phyloP scores from a whole-genome alignment of 1,140 invertebrate species.

The Aradophagus sp. region DNA sequence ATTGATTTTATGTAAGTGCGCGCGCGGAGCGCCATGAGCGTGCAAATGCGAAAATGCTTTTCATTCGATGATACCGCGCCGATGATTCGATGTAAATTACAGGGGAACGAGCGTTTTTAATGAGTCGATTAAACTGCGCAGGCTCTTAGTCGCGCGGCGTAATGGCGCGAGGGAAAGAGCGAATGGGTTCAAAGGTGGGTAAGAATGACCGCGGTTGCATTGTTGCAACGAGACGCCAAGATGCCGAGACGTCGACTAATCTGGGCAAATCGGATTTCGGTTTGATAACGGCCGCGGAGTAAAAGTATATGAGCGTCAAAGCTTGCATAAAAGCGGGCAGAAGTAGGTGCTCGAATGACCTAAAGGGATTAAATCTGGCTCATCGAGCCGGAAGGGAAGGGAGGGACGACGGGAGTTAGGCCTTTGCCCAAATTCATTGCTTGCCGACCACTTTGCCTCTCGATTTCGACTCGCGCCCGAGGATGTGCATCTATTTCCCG shows the following conservation, averaged over 20 bases:
- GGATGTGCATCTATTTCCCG: constrained; percentile 49
- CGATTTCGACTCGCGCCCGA: constrained; percentile 52
- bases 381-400: constrained; percentile 63
- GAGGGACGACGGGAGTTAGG: constrained; percentile 51
- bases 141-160: constrained; percentile 17
- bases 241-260: constrained; percentile 33
- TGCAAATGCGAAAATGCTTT: constrained; percentile 53
- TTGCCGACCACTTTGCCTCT: constrained; percentile 56
- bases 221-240: no score
- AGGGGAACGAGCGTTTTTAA: constrained; percentile 46
- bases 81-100: constrained; percentile 52
- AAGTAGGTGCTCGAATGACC: constrained; percentile 59
- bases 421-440: constrained; percentile 65
- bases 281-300: constrained; percentile 46
- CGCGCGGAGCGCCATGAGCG: constrained; percentile 39
- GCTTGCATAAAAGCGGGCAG: constrained; percentile 57
- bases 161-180: constrained; percentile 33
- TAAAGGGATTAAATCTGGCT: constrained; percentile 67
- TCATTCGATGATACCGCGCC: constrained; percentile 38
- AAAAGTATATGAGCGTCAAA: constrained; percentile 59
- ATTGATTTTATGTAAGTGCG: constrained; percentile 49
- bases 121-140: constrained; percentile 38
- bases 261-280: constrained; percentile 38
- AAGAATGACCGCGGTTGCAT: no score
- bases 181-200: constrained; percentile 28